Evolutionary conservation across 2,797 vertebrate species (phyloP).

Genomic region (Periparus ater): DNA sequence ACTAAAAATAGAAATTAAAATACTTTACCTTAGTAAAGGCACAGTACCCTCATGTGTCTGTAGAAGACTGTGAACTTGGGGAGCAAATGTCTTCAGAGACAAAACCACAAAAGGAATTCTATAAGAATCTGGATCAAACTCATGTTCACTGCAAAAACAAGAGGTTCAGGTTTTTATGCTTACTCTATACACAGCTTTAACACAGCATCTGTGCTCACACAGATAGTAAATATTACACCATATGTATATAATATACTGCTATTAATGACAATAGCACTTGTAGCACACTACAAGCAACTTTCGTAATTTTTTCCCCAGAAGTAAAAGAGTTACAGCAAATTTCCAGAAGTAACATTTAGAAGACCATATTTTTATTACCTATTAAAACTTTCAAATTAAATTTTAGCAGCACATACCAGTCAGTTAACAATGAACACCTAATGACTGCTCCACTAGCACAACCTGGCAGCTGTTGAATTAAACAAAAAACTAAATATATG

Average conservation of each 20-base stretch:
- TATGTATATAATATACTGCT: background rate
- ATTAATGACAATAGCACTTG: background rate
- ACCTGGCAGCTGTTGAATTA: background rate
- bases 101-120: constrained; percentile 91
- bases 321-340: background rate
- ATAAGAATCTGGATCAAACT: constrained; percentile 95
- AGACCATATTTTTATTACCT: background rate
- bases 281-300: background rate
- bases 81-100: constrained; percentile 88
- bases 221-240: background rate
- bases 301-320: background rate
- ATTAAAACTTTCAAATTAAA: background rate
- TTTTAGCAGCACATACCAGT: background rate
- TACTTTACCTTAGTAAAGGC: constrained; percentile 89
- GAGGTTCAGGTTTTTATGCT: background rate
- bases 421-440: background rate
- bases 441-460: background rate
- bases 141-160: constrained; percentile 83
- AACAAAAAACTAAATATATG: background rate
- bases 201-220: accelerated
- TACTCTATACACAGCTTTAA: background rate
- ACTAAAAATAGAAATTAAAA: background rate
- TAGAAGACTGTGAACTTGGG: constrained; percentile 92
- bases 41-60: constrained; percentile 94
- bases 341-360: background rate